Evolutionary conservation across 2,113 vertebrate genomes (phyloP), one percentile per base, ranked within the genome.

Genomic region (Rana temporaria): DNA sequence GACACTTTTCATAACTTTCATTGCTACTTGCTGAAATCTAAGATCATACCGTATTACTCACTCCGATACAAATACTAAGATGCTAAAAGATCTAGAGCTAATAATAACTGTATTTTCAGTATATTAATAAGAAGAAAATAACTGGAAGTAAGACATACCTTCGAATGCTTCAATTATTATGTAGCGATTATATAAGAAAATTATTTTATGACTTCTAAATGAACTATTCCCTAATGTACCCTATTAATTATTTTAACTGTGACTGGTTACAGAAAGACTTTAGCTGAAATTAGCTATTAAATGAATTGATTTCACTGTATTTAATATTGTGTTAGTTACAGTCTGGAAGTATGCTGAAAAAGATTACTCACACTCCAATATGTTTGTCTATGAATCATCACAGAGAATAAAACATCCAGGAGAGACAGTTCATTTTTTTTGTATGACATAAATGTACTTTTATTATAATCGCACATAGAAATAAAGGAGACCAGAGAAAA

Each of bases 251-350:
- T 57, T 79, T 38, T 79, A 69, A 67, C 8, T 34, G 56, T 56
- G 77, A 56, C 65, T 59, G 53, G 65, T 56, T 22, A 70, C 20
- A 52, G 67, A 71, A 9, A 71, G 20, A 71, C 38, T 69, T 80
- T 59, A 71, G 48, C 59, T 71, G 66, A 62, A 79, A 62, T 81
- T 62, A 56, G 26, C 60, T 48, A 52, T 81, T 72, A 81, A 64
- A 73, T 73, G 48, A 73, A 72, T 73, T 81, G 4, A 81, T 65
- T 81, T 73, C 19, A 73, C 42, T 8, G 15, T 73, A 18, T 73
- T 72, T 56, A 81, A 64, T 63, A 48, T 34, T 73, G 55, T 65
- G 69, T 73, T 73, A 81, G 79, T 73, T 81, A 81, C 59, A 73
- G 48, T 48, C 24, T 64, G 32, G 59, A 72, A 73, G 60, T 57